Base-by-base conservation (phyloP, 2,888 invertebrate genomes). In the Villa cingulata region DNA sequence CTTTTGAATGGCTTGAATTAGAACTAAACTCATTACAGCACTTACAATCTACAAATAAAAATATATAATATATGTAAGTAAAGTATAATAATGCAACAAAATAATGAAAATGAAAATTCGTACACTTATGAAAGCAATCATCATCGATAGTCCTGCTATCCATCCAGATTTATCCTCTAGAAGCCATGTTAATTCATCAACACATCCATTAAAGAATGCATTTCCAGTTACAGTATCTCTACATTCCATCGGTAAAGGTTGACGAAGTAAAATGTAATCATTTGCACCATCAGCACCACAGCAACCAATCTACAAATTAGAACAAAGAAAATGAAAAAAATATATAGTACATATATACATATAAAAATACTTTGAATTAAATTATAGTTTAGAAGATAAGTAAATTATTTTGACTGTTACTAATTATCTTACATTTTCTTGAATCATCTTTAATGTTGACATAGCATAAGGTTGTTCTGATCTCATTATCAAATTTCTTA, bases 181-280 rank as follows among this genome's bases (percentile, higher is more conserved):
- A 65, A 83, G 88, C 83, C 86, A 86, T n/a, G 88, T 86, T 55
- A 91, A 70, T 61, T 87, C 86, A 53, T 88, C 86, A 3, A 88
- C 82, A 60, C 91, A 92, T 17, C 91, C 90, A 61, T 87, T 82
- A 70, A 82, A 86, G 69, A 83, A 89, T 1, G 87, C 85, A 66
- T 89, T 89, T 45, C 91, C 90, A 3, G 87, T 89, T 15, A 89
- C 86, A 0, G 86, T 81, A 66, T 90, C 88, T 12, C 90, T 76
- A 62, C 91, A 91, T 53, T 86, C 85, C 2, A 79, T 72, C 0
- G 91, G 90, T 46, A 91, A 64, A 0, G 89, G 88, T 59, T 88
- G 85, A 58, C 78, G 76, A 55, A 86, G 61, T 51, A 74, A 74
- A 55, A 86, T 72, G 70, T 83, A 92, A 68, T 92, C 91, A 70